Base-by-base conservation (phyloP, 2,888 invertebrate species). In the Helicoverpa assulta region DNA sequence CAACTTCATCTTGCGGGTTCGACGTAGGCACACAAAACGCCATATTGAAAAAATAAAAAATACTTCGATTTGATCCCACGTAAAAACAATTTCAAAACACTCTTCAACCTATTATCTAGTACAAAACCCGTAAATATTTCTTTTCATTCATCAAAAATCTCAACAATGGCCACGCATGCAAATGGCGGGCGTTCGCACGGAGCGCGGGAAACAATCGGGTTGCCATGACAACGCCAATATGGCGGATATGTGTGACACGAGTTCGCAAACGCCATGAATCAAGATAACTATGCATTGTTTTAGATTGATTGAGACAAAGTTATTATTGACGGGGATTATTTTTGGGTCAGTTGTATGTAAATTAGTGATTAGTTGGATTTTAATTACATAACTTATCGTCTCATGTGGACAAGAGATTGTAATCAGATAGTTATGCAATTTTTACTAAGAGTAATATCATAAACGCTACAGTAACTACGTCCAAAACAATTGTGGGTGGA, bases 181-280 rank as follows among this genome's bases (percentile, higher is more conserved):
- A 83, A 85, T 85, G 78, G 75, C 85, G 74, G 73, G 66, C 67
- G 68, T 82, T 85, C 85, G 80, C 86, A 86, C 83, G 81, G 80
- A 75, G 78, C 79, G 85, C 85, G 86, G 85, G 82, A 87, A 83
- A 86, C 84, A 83, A 86, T 87, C 78, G 76, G 26, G 86, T 85
- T 78, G 86, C 80, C 85, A 88, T 88, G 86, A 83, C 88, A 82
- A 88, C 88, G 70, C 50, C 82, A 89, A 85, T 64, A 88, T 88
- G 88, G 85, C 86, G 73, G 76, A 74, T 78, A 79, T 85, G 82
- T 81, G 80, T 84, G 86, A 85, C 86, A 80, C 68, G 78, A 79
- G 84, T 79, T 78, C 83, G 88, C 87, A 75, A 88, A 87, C 83
- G 82, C 64, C 55, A 70, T 76, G 77, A 73, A 73, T 76, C 76